Evolutionary conservation across 1,140 invertebrate genomes (phyloP), one percentile per base, ranked within the genome.

Genomic region (Drosophila takahashii): DNA sequence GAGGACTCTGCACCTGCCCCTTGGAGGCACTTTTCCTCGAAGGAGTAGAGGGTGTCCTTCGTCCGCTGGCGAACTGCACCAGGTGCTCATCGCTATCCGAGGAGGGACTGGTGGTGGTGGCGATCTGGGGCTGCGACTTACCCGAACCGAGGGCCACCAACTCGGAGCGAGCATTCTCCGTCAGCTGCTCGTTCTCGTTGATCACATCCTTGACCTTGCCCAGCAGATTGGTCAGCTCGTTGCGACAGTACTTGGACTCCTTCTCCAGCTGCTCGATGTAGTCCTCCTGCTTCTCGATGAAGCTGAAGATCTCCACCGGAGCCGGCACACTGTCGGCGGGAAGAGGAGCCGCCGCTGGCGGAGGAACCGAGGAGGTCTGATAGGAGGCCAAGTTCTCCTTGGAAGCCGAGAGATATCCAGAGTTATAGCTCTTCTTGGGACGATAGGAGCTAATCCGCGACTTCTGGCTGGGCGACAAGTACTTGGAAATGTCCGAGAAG

Each of bases 231-330:
- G 95, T 94, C 6, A 97, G 87, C 90, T 97, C 96, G 41, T 95
- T 95, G 93, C 95, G 94, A 85, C 96, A 96, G 87, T 96, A 96
- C 73, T 95, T 95, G 44, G 96, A 96, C 92, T 97, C 96, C 72
- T 95, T 94, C 91, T 97, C 96, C 16, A 97, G 78, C 80, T 97
- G 96, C 53, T 96, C 95, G 29, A 97, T 97, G 71, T 97, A 97
- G 60, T 96, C 96, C 87, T 96, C 96, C 84, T 97, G 96, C 54
- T 95, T 95, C 91, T 96, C 95, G 22, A 97, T 96, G 76, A 96
- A 97, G 50, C 94, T 94, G 71, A 95, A 93, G 13, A 96, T 84
- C 87, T 96, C 95, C 8, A 80, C 80, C 0, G 91, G 90, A 6
- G 91, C 87, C 15, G 86, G 81, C 5, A 86, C 86, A 42, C 72